Evolutionary conservation across 1,140 invertebrate species (phyloP).

Genomic region (Drosophila athabasca): DNA sequence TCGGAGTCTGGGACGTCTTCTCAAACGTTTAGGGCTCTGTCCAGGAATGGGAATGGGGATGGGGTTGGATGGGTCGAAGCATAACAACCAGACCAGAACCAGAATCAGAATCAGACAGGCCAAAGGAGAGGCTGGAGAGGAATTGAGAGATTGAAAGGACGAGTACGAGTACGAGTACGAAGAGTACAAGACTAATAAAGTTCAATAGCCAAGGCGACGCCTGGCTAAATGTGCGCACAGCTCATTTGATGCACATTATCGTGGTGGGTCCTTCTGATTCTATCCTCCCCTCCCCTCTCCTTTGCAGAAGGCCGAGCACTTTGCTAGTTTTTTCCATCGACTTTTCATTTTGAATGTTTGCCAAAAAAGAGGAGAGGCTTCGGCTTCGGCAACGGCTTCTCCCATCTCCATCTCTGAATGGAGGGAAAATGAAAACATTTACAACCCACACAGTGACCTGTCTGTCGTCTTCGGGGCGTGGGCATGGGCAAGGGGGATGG

Average conservation of each 20-base stretch:
- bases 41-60: too few relatives aligned
- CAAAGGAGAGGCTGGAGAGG: neutral
- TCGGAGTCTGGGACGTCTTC: constrained; percentile 22
- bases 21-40: constrained; percentile 46
- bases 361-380: constrained; percentile 35
- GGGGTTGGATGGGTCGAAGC: neutral
- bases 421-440: constrained; percentile 73
- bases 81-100: constrained; percentile 42
- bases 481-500: too few relatives aligned
- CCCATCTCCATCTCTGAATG: neutral
- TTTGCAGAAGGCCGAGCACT: too few relatives aligned
- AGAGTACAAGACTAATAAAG: constrained; percentile 71
- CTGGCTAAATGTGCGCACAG: constrained; percentile 76
- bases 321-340: constrained; percentile 17
- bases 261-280: constrained; percentile 51
- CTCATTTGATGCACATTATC: constrained; percentile 81
- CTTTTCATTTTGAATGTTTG: constrained; percentile 70
- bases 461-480: constrained; percentile 25
- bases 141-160: too few relatives aligned
- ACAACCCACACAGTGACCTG: constrained; percentile 63
- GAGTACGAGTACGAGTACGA: constrained; percentile 5
- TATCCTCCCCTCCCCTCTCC: neutral
- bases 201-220: constrained; percentile 79
- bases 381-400: too few relatives aligned
- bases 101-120: constrained; percentile 29